phyloP scores from a whole-genome alignment of 2,888 invertebrate genomes.

The Strigamia transsilvanica region DNA sequence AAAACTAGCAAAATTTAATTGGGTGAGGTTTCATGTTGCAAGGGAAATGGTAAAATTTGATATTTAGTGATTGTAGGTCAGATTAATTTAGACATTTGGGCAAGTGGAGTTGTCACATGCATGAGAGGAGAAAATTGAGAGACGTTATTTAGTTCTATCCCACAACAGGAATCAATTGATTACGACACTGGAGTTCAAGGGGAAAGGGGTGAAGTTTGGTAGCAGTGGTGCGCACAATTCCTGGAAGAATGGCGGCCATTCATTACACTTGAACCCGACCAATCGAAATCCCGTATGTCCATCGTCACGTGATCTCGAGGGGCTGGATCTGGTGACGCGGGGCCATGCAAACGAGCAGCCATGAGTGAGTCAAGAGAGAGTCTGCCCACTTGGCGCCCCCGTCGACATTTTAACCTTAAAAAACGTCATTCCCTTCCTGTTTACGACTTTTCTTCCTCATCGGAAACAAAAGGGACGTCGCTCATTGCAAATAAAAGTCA shows the following conservation, averaged over 20 bases:
- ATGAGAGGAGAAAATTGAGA: background rate
- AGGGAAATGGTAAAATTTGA: too few relatives aligned
- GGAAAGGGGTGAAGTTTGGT: constrained; percentile 1
- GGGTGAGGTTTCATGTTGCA: too few relatives aligned
- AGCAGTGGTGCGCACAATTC: background rate
- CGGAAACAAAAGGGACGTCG: constrained; percentile 23
- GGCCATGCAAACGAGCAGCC: constrained; percentile 36
- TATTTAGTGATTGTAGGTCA: too few relatives aligned
- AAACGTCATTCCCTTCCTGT: constrained; percentile 23
- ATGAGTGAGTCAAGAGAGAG: constrained; percentile 26
- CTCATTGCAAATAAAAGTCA: constrained; percentile 11
- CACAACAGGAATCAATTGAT: background rate
- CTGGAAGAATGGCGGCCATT: constrained; percentile 46
- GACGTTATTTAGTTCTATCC: background rate
- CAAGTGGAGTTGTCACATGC: background rate
- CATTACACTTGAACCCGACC: background rate
- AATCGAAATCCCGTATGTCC: constrained; percentile 16
- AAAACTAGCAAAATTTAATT: background rate
- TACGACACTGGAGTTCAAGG: background rate
- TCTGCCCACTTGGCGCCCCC: constrained; percentile 24
- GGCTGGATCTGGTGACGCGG: constrained; percentile 15
- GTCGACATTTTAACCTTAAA: constrained; percentile 40
- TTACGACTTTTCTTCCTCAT: constrained; percentile 36
- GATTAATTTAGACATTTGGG: too few relatives aligned
- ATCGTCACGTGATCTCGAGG: constrained; percentile 20